These are phyloP conservation scores for Drosophila watanabei DNA, from an alignment of 1,140 invertebrate species.

Conservation along the genomic window DNA sequence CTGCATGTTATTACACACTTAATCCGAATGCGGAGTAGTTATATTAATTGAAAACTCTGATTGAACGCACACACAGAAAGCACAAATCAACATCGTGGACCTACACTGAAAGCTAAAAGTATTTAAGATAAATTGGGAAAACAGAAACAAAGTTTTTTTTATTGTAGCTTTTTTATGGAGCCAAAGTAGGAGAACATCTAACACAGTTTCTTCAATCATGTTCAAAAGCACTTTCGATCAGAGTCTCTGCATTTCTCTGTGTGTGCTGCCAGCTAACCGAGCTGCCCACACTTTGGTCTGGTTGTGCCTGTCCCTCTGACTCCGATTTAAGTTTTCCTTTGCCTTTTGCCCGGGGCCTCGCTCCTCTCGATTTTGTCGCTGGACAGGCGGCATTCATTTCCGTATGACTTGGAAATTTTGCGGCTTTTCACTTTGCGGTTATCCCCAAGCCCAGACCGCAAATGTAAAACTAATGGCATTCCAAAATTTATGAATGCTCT, in stretches of 20 bases:
- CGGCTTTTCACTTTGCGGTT: constrained; percentile 84
- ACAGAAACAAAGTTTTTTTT: background rate
- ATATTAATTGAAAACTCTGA: constrained; percentile 77
- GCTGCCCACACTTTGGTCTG: constrained; percentile 52
- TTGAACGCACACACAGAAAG: constrained; percentile 45
- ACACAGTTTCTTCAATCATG: background rate
- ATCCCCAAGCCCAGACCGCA: constrained; percentile 81
- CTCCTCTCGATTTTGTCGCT: constrained; percentile 65
- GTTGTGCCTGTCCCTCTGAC: constrained; percentile 23
- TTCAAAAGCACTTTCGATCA: background rate
- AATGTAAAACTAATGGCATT: constrained; percentile 85
- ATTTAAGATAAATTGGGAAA: background rate
- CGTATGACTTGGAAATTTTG: constrained; percentile 84
- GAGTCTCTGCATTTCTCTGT: background rate
- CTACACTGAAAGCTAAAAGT: background rate
- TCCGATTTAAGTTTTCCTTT: constrained; percentile 31
- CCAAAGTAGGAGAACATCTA: background rate
- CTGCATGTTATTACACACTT: constrained; percentile 14
- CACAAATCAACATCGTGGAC: constrained; percentile 19
- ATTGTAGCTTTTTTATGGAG: background rate
- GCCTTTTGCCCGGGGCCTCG: constrained; percentile 9
- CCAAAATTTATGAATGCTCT: constrained; percentile 81
- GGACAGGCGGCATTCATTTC: constrained; percentile 75
- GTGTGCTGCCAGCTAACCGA: constrained; percentile 46
- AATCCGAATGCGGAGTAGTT: constrained; percentile 51